These are phyloP conservation scores for Thalassarche chlororhynchos DNA, from an alignment of 2,113 vertebrate genomes.

Conservation along the genomic window DNA sequence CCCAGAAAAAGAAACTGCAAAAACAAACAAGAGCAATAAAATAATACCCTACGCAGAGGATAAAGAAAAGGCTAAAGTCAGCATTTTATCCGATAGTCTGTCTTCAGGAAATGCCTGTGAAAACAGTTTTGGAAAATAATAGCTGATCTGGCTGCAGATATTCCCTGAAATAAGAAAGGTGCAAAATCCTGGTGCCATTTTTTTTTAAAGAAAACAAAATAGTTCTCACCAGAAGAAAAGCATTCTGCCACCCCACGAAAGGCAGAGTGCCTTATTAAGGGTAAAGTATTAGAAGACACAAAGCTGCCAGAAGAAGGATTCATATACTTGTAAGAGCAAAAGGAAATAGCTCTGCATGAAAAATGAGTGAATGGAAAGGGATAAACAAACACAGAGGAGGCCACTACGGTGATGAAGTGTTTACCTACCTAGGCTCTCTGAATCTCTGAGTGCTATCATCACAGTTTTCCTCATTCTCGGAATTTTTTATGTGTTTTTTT, in stretches of 20 bases:
- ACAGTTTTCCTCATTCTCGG: background rate
- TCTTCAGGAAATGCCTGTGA: conserved; percentile 70
- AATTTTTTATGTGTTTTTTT: background rate
- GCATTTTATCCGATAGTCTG: conserved; percentile 10
- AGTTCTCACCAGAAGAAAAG: background rate
- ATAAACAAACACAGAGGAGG: conserved; percentile 26
- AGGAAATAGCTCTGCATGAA: background rate
- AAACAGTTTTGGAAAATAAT: conserved; percentile 54
- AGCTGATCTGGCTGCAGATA: conserved; percentile 40
- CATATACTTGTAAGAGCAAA: background rate
- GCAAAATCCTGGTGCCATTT: background rate
- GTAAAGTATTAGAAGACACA: background rate
- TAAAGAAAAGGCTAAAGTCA: conserved; percentile 27
- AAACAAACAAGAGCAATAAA: conserved; percentile 37
- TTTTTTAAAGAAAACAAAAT: background rate
- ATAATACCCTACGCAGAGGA: background rate
- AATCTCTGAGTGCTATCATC: conserved; percentile 31
- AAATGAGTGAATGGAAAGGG: background rate
- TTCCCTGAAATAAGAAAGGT: conserved; percentile 41
- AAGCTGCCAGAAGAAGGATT: background rate
- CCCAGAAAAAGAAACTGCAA: background rate
- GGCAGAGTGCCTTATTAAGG: background rate
- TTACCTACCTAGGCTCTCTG: background rate
- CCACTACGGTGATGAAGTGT: background rate
- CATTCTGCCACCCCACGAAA: background rate